phyloP scores from a whole-genome alignment of 2,888 invertebrate species.

The Calameuta pallipes region DNA sequence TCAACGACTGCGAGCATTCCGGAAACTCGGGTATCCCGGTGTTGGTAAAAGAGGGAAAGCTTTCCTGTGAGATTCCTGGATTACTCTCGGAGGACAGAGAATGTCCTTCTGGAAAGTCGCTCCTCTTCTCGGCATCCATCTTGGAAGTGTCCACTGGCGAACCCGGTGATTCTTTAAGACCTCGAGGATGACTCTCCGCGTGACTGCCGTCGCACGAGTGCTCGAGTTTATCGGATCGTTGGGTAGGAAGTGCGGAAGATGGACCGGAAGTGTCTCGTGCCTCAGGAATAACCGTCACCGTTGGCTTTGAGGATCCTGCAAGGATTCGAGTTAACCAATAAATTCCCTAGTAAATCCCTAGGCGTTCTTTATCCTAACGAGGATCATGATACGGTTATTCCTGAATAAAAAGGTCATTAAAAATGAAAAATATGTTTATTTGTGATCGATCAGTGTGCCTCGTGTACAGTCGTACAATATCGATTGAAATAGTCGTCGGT shows the following conservation, averaged over 20 bases:
- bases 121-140: conserved; percentile 9
- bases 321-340: conserved; percentile 25
- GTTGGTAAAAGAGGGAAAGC: conserved; percentile 28
- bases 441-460: conserved; percentile 52
- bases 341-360: background rate
- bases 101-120: conserved; percentile 16
- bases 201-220: background rate
- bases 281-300: conserved; percentile 47
- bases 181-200: background rate
- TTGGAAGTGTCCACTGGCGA: conserved; percentile 7
- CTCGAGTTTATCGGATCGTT: background rate
- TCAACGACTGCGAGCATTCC: conserved; percentile 25
- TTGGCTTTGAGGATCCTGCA: conserved; percentile 44
- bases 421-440: conserved; percentile 63
- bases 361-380: background rate
- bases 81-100: conserved; percentile 19
- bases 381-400: background rate
- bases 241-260: conserved; percentile 18
- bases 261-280: conserved; percentile 37
- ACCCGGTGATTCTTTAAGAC: conserved; percentile 14
- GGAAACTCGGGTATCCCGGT: conserved; percentile 20
- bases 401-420: conserved; percentile 40
- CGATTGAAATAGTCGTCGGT: conserved; percentile 17
- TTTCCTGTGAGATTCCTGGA: conserved; percentile 30
- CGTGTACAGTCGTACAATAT: conserved; percentile 55